Evolutionary conservation across 1,140 invertebrate genomes (phyloP).

Genomic region (Aphaenogaster rudis): DNA sequence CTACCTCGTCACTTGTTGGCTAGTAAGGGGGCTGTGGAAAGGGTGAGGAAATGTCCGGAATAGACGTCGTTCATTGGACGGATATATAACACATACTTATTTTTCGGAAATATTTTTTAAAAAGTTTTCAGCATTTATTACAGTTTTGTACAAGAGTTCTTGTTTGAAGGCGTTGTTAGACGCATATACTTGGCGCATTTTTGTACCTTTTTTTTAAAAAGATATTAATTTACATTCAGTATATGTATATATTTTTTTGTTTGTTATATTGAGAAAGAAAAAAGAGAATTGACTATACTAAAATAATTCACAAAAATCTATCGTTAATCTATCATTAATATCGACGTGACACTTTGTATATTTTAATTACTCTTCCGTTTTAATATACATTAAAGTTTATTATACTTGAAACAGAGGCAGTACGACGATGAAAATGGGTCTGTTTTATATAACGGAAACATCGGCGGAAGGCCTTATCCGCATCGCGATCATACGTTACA

Average conservation of each 20-base stretch:
- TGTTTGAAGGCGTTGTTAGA: no score
- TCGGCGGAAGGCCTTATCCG: conserved; percentile 81
- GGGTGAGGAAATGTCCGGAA: no score
- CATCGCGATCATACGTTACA: conserved; percentile 84
- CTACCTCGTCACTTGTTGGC: no score
- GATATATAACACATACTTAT: no score
- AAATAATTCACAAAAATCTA: neutral
- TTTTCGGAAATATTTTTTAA: no score
- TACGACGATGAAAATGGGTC: conserved; percentile 76
- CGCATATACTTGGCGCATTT: no score
- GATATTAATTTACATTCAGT: neutral
- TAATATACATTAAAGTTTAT: conserved; percentile 26
- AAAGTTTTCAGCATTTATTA: no score
- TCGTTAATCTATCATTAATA: neutral
- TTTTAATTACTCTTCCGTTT: neutral
- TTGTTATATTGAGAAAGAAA: neutral
- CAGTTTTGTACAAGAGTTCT: no score
- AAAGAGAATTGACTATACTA: neutral
- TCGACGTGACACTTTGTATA: neutral
- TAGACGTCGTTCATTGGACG: no score
- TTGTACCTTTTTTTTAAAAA: no score
- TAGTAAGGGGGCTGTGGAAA: no score
- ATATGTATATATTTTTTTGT: neutral
- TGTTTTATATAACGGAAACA: conserved; percentile 76
- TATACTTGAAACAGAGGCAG: conserved; percentile 76